These are phyloP conservation scores for Phyllotreta cruciferae DNA, from an alignment of 2,888 invertebrate genomes.

Conservation along the genomic window DNA sequence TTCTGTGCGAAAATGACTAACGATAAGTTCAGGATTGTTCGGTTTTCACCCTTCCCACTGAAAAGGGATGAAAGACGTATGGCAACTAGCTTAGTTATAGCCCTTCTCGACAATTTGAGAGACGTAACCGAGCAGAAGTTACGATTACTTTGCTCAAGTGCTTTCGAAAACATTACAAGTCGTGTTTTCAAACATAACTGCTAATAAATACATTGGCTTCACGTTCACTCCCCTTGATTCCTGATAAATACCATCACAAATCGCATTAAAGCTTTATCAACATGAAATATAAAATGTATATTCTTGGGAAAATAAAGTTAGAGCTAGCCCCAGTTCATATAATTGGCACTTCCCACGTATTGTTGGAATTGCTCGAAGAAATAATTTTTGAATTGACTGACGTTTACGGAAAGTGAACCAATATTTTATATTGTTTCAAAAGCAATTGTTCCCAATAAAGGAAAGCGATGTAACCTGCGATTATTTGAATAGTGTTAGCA, in stretches of 20 bases:
- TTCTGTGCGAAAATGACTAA: slow-evolving; percentile 26
- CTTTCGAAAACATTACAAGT: slow-evolving; percentile 39
- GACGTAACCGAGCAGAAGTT: slow-evolving; percentile 39
- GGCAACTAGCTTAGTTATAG: slow-evolving; percentile 39
- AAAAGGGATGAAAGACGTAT: slow-evolving; percentile 37
- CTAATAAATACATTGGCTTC: slow-evolving; percentile 36
- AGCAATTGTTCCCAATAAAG: background rate
- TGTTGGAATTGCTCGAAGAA: no score
- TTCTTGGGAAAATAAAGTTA: background rate
- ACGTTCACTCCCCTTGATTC: slow-evolving; percentile 18
- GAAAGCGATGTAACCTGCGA: background rate
- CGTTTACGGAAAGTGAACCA: no score
- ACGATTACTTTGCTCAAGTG: slow-evolving; percentile 40
- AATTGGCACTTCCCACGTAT: no score
- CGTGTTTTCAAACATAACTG: slow-evolving; percentile 38
- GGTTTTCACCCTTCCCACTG: slow-evolving; percentile 28
- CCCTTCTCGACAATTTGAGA: slow-evolving; percentile 37
- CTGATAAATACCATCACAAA: slow-evolving; percentile 19
- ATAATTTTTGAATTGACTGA: no score
- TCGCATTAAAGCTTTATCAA: slow-evolving; percentile 18
- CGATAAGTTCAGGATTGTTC: slow-evolving; percentile 32
- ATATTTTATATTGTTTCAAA: no score
- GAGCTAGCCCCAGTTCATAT: no score
- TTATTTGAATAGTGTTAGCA: background rate
- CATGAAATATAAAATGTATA: slow-evolving; percentile 11